These are phyloP conservation scores for Beroe forskalii DNA, from an alignment of 37 sponge, comb jelly and placozoan species.

Conservation along the genomic window DNA sequence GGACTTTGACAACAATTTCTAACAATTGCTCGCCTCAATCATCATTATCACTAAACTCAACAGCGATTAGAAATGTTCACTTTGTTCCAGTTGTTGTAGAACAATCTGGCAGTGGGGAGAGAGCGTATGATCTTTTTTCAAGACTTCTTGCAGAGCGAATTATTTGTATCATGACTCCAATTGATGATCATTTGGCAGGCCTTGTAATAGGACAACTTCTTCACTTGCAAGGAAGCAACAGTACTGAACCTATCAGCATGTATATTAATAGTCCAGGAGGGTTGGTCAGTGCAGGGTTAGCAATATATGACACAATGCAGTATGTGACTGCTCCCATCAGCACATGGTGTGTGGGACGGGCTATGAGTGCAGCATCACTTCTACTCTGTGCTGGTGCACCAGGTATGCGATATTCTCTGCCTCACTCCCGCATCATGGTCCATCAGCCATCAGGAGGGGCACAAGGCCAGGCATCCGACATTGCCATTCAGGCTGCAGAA, in stretches of 20 bases:
- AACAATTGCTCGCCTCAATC: too few relatives aligned
- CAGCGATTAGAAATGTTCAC: conserved; percentile 25
- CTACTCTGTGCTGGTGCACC: conserved; percentile 61
- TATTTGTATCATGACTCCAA: conserved; percentile 59
- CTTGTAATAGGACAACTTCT: conserved; percentile 64
- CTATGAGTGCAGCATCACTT: conserved; percentile 49
- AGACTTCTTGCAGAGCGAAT: conserved; percentile 59
- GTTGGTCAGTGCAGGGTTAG: conserved; percentile 62
- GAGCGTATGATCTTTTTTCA: conserved; percentile 67
- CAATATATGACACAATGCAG: conserved; percentile 67
- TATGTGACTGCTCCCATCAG: conserved; percentile 35
- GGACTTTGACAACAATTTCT: too few relatives aligned
- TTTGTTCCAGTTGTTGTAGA: conserved; percentile 69
- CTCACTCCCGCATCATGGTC: conserved; percentile 63
- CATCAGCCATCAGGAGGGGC: conserved; percentile 65
- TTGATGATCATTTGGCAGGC: conserved; percentile 61
- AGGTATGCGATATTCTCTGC: conserved; percentile 62
- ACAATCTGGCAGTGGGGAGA: conserved; percentile 57
- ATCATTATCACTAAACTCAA: background rate
- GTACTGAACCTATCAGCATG: conserved; percentile 52
- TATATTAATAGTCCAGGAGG: conserved; percentile 66
- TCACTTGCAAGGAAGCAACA: conserved; percentile 17
- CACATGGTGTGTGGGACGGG: conserved; percentile 65
- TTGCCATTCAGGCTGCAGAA: conserved; percentile 68
- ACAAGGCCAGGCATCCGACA: conserved; percentile 68